A percentile compares a stretch with the other conserved stretches of the same genome.
Evolutionary conservation across 2,113 vertebrate species (phyloP).

Genomic region (Oceanites oceanicus): DNA sequence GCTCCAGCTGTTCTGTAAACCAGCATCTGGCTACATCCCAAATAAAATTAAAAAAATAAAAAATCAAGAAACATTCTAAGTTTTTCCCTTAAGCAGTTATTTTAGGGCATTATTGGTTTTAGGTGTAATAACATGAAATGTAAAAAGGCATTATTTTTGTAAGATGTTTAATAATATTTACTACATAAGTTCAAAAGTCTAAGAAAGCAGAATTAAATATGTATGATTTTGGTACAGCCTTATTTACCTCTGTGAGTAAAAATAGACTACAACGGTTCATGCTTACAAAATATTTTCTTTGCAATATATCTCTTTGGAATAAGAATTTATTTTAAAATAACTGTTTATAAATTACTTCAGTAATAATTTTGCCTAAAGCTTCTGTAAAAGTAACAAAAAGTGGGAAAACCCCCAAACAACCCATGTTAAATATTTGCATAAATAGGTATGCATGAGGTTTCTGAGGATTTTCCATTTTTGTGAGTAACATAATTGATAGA

Average conservation of each 20-base stretch:
- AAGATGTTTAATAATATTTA: neutral
- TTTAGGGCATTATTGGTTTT: neutral
- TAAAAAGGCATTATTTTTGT: neutral
- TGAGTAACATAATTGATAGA: neutral
- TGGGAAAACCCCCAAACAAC: rapidly evolving
- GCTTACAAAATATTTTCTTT: neutral
- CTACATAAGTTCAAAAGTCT: neutral
- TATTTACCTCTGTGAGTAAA: neutral
- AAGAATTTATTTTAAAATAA: neutral
- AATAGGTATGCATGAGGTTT: neutral
- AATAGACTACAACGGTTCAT: neutral
- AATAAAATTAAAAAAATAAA: neutral
- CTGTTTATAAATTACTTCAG: neutral
- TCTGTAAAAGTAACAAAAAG: neutral
- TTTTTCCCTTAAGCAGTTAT: neutral
- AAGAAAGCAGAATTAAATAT: neutral
- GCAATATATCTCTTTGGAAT: neutral
- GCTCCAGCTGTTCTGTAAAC: conserved; percentile 36
- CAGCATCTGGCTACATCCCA: conserved; percentile 1
- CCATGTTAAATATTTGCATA: neutral
- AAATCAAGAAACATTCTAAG: neutral
- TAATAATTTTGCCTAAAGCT: neutral
- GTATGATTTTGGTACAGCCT: neutral
- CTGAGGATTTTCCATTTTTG: neutral
- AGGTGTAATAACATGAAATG: neutral